phyloP scores from a whole-genome alignment of 2,888 invertebrate species.

The Brassicogethes aeneus region DNA sequence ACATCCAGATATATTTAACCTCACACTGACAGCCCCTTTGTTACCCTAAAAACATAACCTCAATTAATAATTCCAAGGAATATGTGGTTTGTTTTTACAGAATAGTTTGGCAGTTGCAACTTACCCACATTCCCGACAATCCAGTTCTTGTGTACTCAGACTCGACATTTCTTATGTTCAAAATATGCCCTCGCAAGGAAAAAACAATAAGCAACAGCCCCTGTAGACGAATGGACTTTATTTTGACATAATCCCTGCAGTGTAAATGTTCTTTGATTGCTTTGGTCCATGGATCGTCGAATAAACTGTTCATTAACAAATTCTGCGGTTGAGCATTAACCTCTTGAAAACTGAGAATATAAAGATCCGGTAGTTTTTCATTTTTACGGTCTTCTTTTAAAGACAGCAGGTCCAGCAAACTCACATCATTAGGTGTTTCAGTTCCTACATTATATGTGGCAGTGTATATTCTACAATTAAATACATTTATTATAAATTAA shows the following conservation, averaged over 20 bases:
- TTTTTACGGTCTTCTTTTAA: slow-evolving; percentile 46
- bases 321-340: slow-evolving; percentile 83
- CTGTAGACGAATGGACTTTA: slow-evolving; percentile 74
- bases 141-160: slow-evolving; percentile 85
- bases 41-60: slow-evolving; percentile 72
- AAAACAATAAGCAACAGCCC: slow-evolving; percentile 76
- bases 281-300: slow-evolving; percentile 79
- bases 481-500: slow-evolving; percentile 48
- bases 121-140: slow-evolving; percentile 86
- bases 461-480: slow-evolving; percentile 60
- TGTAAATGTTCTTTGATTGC: slow-evolving; percentile 61
- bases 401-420: slow-evolving; percentile 59
- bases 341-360: slow-evolving; percentile 80
- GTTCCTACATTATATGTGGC: slow-evolving; percentile 90
- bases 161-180: slow-evolving; percentile 77
- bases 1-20: slow-evolving; percentile 81
- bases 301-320: slow-evolving; percentile 69
- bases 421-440: slow-evolving; percentile 57
- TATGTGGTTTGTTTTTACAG: too few species aligned
- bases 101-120: too few species aligned
- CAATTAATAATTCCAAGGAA: slow-evolving; percentile 6
- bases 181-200: slow-evolving; percentile 67
- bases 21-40: slow-evolving; percentile 86
- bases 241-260: slow-evolving; percentile 61
- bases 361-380: slow-evolving; percentile 70